Conservation (phyloP, 2,888 invertebrate species). For the Achlya flavicornis region DNA sequence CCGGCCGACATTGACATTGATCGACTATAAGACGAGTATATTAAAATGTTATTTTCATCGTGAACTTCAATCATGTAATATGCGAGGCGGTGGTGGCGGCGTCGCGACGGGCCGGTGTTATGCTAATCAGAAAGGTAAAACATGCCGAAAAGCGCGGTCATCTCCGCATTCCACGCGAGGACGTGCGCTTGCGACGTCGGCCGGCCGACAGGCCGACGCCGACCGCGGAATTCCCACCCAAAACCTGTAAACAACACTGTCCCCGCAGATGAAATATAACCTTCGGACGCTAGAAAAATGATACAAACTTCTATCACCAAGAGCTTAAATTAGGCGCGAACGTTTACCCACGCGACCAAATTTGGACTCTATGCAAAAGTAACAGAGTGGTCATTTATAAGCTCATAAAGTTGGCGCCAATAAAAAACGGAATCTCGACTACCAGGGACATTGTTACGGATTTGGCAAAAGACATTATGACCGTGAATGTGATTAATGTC, state of each 20-base stretch:
- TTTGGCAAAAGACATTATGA: slow-evolving; percentile 43
- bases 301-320: slow-evolving; percentile 32
- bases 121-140: slow-evolving; percentile 61
- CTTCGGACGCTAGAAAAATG: slow-evolving; percentile 34
- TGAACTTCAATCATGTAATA: slow-evolving; percentile 19
- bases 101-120: slow-evolving; percentile 58
- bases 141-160: slow-evolving; percentile 66
- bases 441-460: slow-evolving; percentile 31
- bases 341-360: slow-evolving; percentile 10
- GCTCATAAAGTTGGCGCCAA: slow-evolving; percentile 29
- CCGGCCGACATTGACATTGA: slow-evolving; percentile 38
- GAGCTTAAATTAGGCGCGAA: slow-evolving; percentile 22
- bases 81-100: slow-evolving; percentile 37
- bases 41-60: slow-evolving; percentile 21
- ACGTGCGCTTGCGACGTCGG: slow-evolving; percentile 51
- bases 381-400: slow-evolving; percentile 7
- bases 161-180: slow-evolving; percentile 77
- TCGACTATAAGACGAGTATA: slow-evolving; percentile 29
- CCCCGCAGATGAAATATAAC: slow-evolving; percentile 39
- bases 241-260: slow-evolving; percentile 27
- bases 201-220: slow-evolving; percentile 23
- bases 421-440: slow-evolving; percentile 35
- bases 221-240: slow-evolving; percentile 65
- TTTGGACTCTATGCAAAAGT: slow-evolving; percentile 16
- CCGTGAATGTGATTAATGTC: slow-evolving; percentile 41